These are phyloP conservation scores for Eristalis tenax DNA, from an alignment of 2,888 invertebrate species.

Conservation along the genomic window DNA sequence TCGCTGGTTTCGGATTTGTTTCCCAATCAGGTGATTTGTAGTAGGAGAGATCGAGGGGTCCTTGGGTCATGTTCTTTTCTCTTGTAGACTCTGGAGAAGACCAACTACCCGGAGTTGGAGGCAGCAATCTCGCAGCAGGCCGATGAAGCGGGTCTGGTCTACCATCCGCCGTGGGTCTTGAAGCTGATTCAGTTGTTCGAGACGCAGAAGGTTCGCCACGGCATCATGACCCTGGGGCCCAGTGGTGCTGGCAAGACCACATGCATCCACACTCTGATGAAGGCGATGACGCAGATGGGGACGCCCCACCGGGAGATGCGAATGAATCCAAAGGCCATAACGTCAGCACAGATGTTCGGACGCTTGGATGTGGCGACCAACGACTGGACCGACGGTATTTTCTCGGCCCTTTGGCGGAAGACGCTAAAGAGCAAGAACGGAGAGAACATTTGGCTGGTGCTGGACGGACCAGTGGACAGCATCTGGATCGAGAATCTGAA, in stretches of 20 bases:
- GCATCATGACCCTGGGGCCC: slow-evolving; percentile 97
- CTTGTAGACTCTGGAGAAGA: slow-evolving; percentile 90
- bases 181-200: slow-evolving; percentile 98
- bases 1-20: slow-evolving; percentile 97
- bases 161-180: slow-evolving; percentile 96
- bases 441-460: slow-evolving; percentile 95
- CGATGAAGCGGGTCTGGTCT: slow-evolving; percentile 89
- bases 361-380: slow-evolving; percentile 97
- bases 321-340: slow-evolving; percentile 99
- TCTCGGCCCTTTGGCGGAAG: slow-evolving; percentile 97
- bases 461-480: slow-evolving; percentile 98
- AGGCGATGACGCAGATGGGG: slow-evolving; percentile 92
- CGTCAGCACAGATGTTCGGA: slow-evolving; percentile 98
- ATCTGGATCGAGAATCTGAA: slow-evolving; percentile 99
- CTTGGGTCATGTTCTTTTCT: background rate
- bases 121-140: slow-evolving; percentile 93
- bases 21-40: slow-evolving; percentile 88
- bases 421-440: slow-evolving; percentile 93
- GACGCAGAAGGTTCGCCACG: slow-evolving; percentile 96
- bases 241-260: slow-evolving; percentile 97
- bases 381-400: slow-evolving; percentile 99
- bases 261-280: slow-evolving; percentile 94
- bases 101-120: slow-evolving; percentile 93
- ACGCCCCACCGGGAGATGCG: slow-evolving; percentile 94
- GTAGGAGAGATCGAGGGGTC: background rate